These are phyloP conservation scores for Scaptomyza parva DNA, from an alignment of 2,888 invertebrate species.

Conservation along the genomic window DNA sequence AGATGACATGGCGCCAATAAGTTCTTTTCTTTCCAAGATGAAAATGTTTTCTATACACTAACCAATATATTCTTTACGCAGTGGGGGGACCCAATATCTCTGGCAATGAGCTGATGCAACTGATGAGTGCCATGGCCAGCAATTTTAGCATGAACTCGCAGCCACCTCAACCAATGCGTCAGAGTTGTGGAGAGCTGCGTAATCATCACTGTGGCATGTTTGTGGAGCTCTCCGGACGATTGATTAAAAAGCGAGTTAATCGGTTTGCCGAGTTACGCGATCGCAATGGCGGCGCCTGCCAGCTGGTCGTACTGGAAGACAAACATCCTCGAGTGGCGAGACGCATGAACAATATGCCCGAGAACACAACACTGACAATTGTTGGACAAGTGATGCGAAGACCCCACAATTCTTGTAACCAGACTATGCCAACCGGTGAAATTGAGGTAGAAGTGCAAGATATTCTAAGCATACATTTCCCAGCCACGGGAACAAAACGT, in stretches of 20 bases:
- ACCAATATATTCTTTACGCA: constrained; percentile 13
- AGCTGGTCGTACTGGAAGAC: constrained; percentile 85
- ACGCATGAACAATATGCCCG: constrained; percentile 84
- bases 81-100: constrained; percentile 71
- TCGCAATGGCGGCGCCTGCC: constrained; percentile 88
- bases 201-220: constrained; percentile 85
- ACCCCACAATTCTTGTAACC: constrained; percentile 83
- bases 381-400: constrained; percentile 83
- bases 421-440: constrained; percentile 85
- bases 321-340: constrained; percentile 84
- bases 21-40: too few species aligned
- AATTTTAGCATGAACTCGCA: constrained; percentile 83
- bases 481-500: constrained; percentile 67
- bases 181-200: constrained; percentile 87
- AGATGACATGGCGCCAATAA: background rate
- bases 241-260: constrained; percentile 87
- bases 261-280: constrained; percentile 88
- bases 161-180: constrained; percentile 83
- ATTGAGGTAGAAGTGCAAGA: constrained; percentile 85
- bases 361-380: constrained; percentile 84
- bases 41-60: background rate
- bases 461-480: constrained; percentile 79
- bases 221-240: constrained; percentile 88
- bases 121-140: constrained; percentile 82
- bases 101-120: constrained; percentile 79